These are phyloP conservation scores for Falco biarmicus DNA, from an alignment of 2,797 vertebrate species.

Conservation along the genomic window DNA sequence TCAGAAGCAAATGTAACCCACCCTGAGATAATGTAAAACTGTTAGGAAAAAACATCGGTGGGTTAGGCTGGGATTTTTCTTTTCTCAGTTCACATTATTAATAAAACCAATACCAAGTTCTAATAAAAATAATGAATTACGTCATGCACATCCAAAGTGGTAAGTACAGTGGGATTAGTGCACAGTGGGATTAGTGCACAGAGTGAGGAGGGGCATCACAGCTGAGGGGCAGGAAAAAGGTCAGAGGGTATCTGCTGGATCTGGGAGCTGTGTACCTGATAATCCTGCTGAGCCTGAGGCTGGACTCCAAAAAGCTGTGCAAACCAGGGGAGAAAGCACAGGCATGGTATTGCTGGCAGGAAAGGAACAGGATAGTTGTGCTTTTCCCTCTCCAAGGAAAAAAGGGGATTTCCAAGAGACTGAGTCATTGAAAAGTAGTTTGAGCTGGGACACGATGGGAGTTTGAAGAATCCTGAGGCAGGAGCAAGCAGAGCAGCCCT, in stretches of 20 bases:
- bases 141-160: background rate
- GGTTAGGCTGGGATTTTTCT: background rate
- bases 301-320: background rate
- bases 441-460: fast-evolving
- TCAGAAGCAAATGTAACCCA: background rate
- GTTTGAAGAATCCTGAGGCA: background rate
- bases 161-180: background rate
- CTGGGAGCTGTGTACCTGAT: background rate
- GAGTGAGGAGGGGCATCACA: fast-evolving
- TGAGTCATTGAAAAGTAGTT: background rate
- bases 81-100: background rate
- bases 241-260: background rate
- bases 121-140: background rate
- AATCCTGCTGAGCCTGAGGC: background rate
- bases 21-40: background rate
- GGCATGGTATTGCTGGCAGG: background rate
- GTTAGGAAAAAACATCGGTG: background rate
- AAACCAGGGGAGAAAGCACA: background rate
- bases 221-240: background rate
- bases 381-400: background rate
- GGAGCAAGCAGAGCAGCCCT: background rate
- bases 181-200: background rate
- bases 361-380: background rate
- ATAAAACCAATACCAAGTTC: background rate
- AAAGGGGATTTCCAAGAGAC: background rate